Conservation (phyloP, 53 echinoderm and acorn worm genomes). For the Antedon mediterranea region DNA sequence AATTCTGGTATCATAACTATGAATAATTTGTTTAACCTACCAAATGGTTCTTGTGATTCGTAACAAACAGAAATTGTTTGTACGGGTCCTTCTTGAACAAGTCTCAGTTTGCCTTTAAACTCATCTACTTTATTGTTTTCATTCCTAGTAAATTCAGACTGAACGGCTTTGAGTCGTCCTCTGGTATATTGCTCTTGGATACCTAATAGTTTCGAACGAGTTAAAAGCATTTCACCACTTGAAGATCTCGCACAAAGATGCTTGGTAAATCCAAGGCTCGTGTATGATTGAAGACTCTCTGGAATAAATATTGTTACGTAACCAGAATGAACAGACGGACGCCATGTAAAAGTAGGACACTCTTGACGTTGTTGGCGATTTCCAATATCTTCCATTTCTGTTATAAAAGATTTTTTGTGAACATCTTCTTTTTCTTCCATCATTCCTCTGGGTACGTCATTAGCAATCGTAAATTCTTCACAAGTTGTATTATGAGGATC, state of each 20-base stretch:
- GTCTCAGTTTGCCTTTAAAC: not conserved
- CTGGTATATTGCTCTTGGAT: not conserved
- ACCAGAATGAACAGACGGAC: not conserved
- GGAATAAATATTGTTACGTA: not conserved
- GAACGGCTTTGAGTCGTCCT: not conserved
- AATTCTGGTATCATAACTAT: too few species aligned
- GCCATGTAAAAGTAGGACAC: not conserved
- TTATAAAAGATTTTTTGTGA: not conserved
- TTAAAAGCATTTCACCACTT: not conserved
- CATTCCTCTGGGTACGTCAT: not conserved
- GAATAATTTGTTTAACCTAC: not conserved
- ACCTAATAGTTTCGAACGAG: not conserved
- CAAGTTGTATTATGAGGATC: not conserved
- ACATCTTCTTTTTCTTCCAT: not conserved
- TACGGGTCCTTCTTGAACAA: constrained; percentile 3
- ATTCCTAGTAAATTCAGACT: too few species aligned
- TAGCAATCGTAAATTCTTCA: not conserved
- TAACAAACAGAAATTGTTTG: not conserved
- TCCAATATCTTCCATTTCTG: not conserved
- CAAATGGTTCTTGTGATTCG: not conserved
- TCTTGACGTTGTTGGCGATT: not conserved
- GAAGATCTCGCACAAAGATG: not conserved
- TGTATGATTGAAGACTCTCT: not conserved
- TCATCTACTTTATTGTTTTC: not conserved
- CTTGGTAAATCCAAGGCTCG: not conserved